Base-by-base conservation (phyloP, 2,797 vertebrate genomes). In the Moxostoma hubbsi region DNA sequence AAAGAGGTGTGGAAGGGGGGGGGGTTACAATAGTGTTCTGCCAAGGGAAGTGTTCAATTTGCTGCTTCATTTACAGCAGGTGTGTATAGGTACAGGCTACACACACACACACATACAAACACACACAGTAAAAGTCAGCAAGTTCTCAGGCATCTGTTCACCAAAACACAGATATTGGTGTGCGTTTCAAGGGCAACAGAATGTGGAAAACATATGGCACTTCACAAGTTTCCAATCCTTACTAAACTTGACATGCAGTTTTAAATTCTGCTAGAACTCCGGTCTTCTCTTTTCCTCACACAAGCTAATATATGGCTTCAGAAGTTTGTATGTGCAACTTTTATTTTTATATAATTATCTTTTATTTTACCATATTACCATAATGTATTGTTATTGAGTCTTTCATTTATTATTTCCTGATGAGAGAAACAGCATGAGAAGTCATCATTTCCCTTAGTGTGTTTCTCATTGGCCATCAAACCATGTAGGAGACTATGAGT, bases 41-140 rank as follows among this genome's bases (percentile, higher is more conserved):
- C 76, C 45, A 72, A 70, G 80, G 64, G 76, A 79, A 84, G 82
- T 72, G n/a, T 82, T 85, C 75, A 75, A 85, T 87, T 87, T 87
- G 64, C 70, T 67, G 85, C 74, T 80, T 85, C 83, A 87, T 87
- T 84, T 85, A 77, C 68, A 47, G 81, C 68, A 73, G 74, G 77
- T 77, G 69, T 43, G 72, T 76, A 73, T 78, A 82, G 83, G 77
- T 87, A 79, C 69, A 73, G 7, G n/a, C 57, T 47, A 58, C 73
- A 71, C 64, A 46, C 65, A 66, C 83, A 55, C 81, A 71, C 67
- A 51, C 57, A 69, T 75, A 61, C 67, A 71, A 47, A 2, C 59
- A 73, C 18, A 74, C 78, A 77, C 75, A 61, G 59, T 66, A 58
- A 51, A 80, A 75, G 58, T 73, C 68, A 53, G 53, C 63, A 76